phyloP scores from a whole-genome alignment of 2,888 invertebrate species.

The Acrobasis consociella region DNA sequence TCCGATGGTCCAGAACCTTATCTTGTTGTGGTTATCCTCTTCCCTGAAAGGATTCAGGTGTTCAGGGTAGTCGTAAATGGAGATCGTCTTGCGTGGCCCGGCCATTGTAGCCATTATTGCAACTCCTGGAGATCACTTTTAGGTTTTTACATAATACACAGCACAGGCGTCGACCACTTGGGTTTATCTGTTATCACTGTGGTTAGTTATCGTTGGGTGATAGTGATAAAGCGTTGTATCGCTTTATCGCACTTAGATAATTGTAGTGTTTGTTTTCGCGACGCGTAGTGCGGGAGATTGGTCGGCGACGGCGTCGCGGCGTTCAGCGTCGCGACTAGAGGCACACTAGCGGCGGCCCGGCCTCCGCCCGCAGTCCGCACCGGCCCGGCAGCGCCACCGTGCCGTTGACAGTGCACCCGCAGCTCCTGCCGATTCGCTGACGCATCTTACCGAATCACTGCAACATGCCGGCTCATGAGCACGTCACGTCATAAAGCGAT shows the following conservation, averaged over 20 bases:
- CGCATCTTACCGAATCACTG: constrained; percentile 17
- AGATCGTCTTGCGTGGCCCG: constrained; percentile 74
- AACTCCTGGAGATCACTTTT: constrained; percentile 50
- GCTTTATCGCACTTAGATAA: constrained; percentile 75
- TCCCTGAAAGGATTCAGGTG: constrained; percentile 90
- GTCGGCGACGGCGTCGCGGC: constrained; percentile 54
- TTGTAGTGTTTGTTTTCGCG: constrained; percentile 72
- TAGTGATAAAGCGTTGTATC: constrained; percentile 65
- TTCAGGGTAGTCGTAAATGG: constrained; percentile 88
- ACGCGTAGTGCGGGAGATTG: constrained; percentile 39
- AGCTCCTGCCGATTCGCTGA: constrained; percentile 32
- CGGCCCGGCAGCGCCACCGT: constrained; percentile 25
- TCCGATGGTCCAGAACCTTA: constrained; percentile 84
- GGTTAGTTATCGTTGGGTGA: constrained; percentile 68
- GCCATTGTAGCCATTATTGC: constrained; percentile 69
- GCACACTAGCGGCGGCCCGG: constrained; percentile 49
- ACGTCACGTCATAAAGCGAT: constrained; percentile 6
- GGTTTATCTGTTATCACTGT: constrained; percentile 77
- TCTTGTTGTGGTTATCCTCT: constrained; percentile 84
- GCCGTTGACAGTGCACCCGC: constrained; percentile 25
- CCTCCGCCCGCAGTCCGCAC: constrained; percentile 26
- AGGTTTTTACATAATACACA: constrained; percentile 74
- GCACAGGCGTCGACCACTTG: constrained; percentile 68
- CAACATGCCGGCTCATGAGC: constrained; percentile 1
- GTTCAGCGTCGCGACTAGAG: constrained; percentile 59